Evolutionary conservation across 2,797 vertebrate genomes (phyloP), one percentile per base, ranked within the genome.

Genomic region (Dermochelys coriacea): DNA sequence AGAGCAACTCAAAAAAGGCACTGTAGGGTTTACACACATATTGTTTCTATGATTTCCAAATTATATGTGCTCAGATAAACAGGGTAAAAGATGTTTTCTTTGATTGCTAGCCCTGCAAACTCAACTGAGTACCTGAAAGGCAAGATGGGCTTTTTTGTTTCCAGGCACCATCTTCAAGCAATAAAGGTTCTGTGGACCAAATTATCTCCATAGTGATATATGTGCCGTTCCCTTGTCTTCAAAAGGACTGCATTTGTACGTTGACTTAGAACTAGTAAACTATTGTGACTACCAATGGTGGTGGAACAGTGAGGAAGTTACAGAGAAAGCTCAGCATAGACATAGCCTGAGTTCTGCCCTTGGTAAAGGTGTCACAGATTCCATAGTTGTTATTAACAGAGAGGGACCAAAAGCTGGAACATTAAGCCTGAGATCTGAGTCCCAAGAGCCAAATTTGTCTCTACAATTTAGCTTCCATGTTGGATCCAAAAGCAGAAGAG

Each of bases 31-130:
- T 82, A 68, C 87, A 91, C 85, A 59, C 71, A 86, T 94, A 49
- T 91, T 95, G 90, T 93, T 90, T 85, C 47, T 90, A 77, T 25
- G 57, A 49, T 52, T 97, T 77, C 80, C 74, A 93, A 93, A 94
- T 84, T 95, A 68, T 78, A 11, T 29, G 84, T 94, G 88, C 88
- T 96, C 64, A n/a, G 86, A 71, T 84, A 87, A 68, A 2, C 51
- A 74, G 74, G 74, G 88, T 86, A 78, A 75, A 92, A 41, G 83
- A 74, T 68, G 57, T 84, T 93, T 91, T 87, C 90, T 94, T 80
- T 88, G 57, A 77, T 86, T 89, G 71, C 37, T 25, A 75, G 71
- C 41, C 87, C 85, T 91, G 71, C 1, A 8, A 64, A 31, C 57
- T 83, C 88, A 15, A 19, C 91, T 87, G 83, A 16, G 1, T 27